A percentile compares a stretch with the other conserved stretches of the same genome.
Evolutionary conservation across 2,113 vertebrate species (phyloP).

Genomic region (Entomyzon cyanotis): DNA sequence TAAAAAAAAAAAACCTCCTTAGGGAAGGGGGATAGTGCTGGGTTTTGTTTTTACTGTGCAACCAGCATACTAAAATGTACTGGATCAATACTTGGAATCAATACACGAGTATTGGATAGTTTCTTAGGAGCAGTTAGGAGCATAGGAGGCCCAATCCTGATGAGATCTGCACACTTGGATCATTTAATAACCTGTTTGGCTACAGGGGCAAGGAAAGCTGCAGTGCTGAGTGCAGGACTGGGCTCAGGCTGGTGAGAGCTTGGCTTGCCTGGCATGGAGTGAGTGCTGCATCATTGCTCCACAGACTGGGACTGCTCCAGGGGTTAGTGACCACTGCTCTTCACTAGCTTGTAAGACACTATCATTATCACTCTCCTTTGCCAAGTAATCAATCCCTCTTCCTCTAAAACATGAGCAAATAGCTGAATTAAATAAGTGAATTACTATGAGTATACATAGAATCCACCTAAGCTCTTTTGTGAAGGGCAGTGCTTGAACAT

Average conservation of each 20-base stretch:
- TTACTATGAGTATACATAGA: neutral
- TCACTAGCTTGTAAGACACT: neutral
- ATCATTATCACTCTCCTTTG: neutral
- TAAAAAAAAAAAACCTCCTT: neutral
- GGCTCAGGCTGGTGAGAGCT: neutral
- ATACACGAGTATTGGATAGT: neutral
- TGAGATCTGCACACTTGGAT: neutral
- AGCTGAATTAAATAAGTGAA: neutral
- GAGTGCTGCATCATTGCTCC: rapidly evolving
- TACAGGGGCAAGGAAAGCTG: neutral
- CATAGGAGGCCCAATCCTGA: neutral
- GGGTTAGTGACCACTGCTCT: neutral
- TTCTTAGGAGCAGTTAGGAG: neutral
- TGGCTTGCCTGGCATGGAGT: rapidly evolving
- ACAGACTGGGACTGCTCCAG: neutral
- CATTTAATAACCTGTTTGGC: neutral
- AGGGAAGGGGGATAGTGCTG: neutral
- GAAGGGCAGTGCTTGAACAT: neutral
- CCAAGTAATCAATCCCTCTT: neutral
- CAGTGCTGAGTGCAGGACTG: rapidly evolving
- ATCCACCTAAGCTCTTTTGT: neutral
- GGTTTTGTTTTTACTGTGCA: neutral
- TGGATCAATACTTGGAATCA: neutral
- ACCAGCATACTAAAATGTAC: neutral
- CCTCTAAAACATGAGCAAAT: neutral